A percentile compares a stretch with the other conserved stretches of the same genome.
These are phyloP conservation scores for Peromyscus maniculatus DNA, from an alignment of 2,113 vertebrate genomes.

Conservation along the genomic window DNA sequence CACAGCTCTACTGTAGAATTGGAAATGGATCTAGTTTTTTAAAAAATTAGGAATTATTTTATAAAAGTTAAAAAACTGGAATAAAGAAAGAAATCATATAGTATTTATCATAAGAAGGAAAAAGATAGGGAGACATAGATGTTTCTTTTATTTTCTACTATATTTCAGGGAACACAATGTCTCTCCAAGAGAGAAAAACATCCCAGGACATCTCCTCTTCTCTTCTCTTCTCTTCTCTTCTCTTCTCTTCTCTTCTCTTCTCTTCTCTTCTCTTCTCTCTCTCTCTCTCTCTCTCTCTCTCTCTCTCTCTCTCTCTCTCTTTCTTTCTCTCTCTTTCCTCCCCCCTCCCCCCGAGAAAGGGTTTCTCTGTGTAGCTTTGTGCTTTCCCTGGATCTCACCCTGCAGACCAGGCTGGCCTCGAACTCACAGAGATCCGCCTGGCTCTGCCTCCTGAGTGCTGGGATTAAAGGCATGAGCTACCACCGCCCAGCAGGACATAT, in stretches of 20 bases:
- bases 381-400: too few relatives aligned
- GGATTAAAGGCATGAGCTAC: too few relatives aligned
- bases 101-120: background rate
- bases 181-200: background rate
- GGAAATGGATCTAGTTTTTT: background rate
- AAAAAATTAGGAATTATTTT: background rate
- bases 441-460: too few relatives aligned
- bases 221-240: too few relatives aligned
- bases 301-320: too few relatives aligned
- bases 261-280: background rate
- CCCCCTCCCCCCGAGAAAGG: too few relatives aligned
- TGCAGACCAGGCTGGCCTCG: too few relatives aligned
- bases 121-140: background rate
- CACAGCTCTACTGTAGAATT: background rate
- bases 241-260: too few relatives aligned
- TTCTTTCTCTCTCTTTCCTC: too few relatives aligned
- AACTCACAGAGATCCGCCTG: too few relatives aligned
- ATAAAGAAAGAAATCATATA: background rate
- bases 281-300: background rate
- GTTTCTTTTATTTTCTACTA: background rate
- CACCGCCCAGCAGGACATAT: background rate
- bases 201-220: background rate
- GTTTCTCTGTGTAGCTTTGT: too few relatives aligned
- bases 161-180: background rate
- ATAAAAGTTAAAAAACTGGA: background rate